Evolutionary conservation across 2,797 vertebrate genomes (phyloP).

Genomic region (Australoheros facetus): DNA sequence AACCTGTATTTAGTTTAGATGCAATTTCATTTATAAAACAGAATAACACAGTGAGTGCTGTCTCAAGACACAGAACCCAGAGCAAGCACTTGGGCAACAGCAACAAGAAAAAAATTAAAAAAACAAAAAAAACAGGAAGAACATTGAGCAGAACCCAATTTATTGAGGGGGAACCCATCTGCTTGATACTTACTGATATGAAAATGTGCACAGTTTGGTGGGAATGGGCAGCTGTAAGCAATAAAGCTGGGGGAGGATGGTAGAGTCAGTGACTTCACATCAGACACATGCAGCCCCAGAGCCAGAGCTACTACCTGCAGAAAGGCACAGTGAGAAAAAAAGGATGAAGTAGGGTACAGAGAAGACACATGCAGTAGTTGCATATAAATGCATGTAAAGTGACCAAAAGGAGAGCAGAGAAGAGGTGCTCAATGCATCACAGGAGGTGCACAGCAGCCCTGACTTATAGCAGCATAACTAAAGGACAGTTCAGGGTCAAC

Average conservation of each 20-base stretch:
- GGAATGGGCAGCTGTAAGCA: not conserved
- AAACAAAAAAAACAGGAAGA: conserved; percentile 1
- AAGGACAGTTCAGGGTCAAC: not conserved
- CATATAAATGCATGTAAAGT: not conserved
- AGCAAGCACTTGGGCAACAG: not conserved
- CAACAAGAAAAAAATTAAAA: not conserved
- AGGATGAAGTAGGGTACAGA: not conserved
- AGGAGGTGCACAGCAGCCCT: not conserved
- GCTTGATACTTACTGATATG: not conserved
- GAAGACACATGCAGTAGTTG: not conserved
- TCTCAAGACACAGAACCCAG: conserved; percentile 13
- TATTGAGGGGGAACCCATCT: not conserved
- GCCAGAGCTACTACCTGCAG: not conserved
- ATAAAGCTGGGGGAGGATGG: not conserved
- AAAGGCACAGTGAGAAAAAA: not conserved
- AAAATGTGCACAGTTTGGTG: not conserved
- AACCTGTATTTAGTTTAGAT: not conserved
- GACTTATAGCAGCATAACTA: not conserved
- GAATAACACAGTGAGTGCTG: not conserved
- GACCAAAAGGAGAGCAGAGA: not conserved
- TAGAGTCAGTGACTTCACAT: not conserved
- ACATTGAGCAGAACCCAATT: not conserved
- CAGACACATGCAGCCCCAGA: not conserved
- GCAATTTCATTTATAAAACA: not conserved
- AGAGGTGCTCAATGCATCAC: not conserved